Evolutionary conservation across 1,140 invertebrate genomes (phyloP), one percentile per base, ranked within the genome.

Genomic region (Rhysida immarginata): DNA sequence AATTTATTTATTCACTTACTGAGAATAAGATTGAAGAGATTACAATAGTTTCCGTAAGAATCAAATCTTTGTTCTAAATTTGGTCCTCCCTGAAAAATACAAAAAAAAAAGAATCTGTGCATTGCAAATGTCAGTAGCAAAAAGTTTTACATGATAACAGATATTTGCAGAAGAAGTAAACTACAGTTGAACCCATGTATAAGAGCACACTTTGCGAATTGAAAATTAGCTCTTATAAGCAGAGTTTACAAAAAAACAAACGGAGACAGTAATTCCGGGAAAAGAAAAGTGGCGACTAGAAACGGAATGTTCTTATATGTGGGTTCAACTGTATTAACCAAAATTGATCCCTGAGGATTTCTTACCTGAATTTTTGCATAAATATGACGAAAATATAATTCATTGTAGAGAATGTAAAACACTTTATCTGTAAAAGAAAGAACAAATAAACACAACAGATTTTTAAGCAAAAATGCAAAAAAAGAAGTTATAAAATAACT

Each of bases 21-120:
- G 43, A 97, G 73, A 63, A 99, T 96, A 63, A 88, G 87, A 71
- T 98, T 97, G 72, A 99, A 98, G 8, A 99, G 77, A 65, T 95
- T 85, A 72, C 95, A 98, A 67, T 99, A 99, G 72, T 98, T 99
- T 70, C 83, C 95, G 71, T 96, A 99, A 0, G 94, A 97, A 62
- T 89, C 83, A 69, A 95, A 87, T 56, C 95, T 79, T 66, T 98
- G 89, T 35, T 93, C 84, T 48, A 96, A 74, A 23, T 84, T 85
- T 1, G 93, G 90, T 0, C 87, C 87, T 11, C 83, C 83, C 57
- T 84, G 61, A 57, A 65, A 98, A 98, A 1, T 66, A 72, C 70
- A 44, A 88, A 81, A 53, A 82, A 26, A 45, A 53, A 59, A 35
- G 5, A 35, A 8, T 35, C 16, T 35, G 29, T 16, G 16, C 5